Conservation (phyloP, 2,113 vertebrate genomes). For the Vireo altiloquus region DNA sequence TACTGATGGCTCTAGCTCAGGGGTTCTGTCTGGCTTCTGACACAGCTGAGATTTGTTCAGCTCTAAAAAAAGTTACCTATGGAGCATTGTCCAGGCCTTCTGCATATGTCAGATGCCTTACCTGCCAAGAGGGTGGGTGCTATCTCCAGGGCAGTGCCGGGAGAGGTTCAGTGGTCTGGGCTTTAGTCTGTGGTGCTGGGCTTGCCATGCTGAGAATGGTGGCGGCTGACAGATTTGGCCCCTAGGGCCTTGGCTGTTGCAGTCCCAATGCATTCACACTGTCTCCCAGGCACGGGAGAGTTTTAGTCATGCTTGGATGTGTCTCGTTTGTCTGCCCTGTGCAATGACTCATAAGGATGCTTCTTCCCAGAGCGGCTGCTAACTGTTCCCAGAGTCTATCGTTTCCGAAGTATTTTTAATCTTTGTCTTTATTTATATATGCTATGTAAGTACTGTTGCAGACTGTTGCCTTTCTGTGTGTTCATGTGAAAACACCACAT, state of each 20-base stretch:
- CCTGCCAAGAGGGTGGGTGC: background rate
- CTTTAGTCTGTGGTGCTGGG: background rate
- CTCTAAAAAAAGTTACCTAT: background rate
- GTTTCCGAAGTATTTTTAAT: constrained; percentile 40
- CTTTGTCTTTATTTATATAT: constrained; percentile 51
- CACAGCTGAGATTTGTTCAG: background rate
- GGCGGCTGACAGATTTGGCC: background rate
- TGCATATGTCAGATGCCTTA: background rate
- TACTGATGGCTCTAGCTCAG: background rate
- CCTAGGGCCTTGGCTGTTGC: background rate
- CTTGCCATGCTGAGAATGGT: background rate
- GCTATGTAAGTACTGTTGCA: constrained; percentile 19
- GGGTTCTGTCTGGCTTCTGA: background rate
- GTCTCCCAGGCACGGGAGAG: background rate
- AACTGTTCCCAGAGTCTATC: constrained; percentile 20
- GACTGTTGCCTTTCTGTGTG: constrained; percentile 24
- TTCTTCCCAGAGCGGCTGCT: constrained; percentile 27
- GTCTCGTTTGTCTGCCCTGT: background rate
- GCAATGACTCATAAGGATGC: constrained; percentile 17
- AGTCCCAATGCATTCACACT: background rate
- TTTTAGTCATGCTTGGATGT: constrained; percentile 1
- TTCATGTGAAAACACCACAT: constrained; percentile 47
- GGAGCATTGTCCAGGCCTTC: background rate
- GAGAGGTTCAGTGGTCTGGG: background rate
- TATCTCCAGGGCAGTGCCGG: background rate